Conservation (phyloP, 2,888 invertebrate species). For the Plemyria rubiginata region DNA sequence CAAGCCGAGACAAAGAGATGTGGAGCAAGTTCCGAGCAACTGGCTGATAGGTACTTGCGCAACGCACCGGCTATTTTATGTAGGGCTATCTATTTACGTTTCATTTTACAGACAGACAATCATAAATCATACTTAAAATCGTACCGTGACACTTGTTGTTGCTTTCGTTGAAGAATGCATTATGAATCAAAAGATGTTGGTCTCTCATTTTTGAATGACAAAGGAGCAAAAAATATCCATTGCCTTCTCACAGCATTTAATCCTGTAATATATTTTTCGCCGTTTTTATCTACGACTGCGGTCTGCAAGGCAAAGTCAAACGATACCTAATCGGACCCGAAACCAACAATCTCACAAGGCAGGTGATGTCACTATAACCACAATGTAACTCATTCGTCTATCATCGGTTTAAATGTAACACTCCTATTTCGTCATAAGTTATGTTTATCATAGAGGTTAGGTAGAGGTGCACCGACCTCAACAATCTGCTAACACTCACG, state of each 20-base stretch:
- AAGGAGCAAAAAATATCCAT: too few relatives aligned
- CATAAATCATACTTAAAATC: neutral
- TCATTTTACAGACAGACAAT: conserved; percentile 3
- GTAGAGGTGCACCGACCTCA: conserved; percentile 24
- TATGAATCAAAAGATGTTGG: too few relatives aligned
- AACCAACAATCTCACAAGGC: neutral
- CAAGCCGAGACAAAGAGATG: conserved; percentile 73
- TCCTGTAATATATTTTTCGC: too few relatives aligned
- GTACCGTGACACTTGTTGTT: neutral
- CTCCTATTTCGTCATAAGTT: conserved; percentile 3
- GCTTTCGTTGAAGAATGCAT: too few relatives aligned
- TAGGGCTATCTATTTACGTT: conserved; percentile 51
- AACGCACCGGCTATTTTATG: conserved; percentile 52
- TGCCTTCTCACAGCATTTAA: too few relatives aligned
- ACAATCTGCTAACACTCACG: conserved; percentile 59
- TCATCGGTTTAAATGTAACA: neutral
- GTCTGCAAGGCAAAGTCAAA: too few relatives aligned
- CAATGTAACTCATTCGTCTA: too few relatives aligned
- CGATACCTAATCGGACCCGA: neutral
- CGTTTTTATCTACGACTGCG: too few relatives aligned
- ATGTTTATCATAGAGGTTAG: conserved; percentile 1
- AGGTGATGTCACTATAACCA: neutral
- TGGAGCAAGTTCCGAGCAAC: conserved; percentile 75
- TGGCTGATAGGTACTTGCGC: conserved; percentile 70
- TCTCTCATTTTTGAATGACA: too few relatives aligned